Evolutionary conservation across 2,113 vertebrate species (phyloP), one percentile per base, ranked within the genome.

Genomic region (Spilogale gracilis): DNA sequence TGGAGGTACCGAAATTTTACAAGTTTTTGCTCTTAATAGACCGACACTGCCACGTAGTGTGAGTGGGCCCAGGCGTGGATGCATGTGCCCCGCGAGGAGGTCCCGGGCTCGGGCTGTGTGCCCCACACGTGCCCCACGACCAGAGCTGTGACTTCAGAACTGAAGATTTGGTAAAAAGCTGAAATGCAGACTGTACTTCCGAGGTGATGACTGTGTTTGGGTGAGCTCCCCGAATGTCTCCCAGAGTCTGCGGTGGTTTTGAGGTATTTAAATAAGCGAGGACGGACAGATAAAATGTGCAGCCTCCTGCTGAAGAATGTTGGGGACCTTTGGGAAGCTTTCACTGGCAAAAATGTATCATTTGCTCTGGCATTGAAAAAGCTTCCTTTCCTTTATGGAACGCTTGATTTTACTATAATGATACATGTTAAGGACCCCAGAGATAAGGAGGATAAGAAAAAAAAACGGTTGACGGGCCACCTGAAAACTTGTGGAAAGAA

Each of bases 121-220:
- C 43, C 45, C 38, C 1, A n/a, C 1, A n/a, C 4, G 0, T 1
- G 13, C 32, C 54, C 8, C 25, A 14, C 9, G 45, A 2, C 9
- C 79, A 86, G 43, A 86, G 43, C 52, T 21, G 52, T 48, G 38
- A 54, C 13, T 0, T 58, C 32, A 27, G 52, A 61, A 90, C 2
- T 81, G 78, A 52, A 30, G 38, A 21, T n/a, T 56, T 54, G 9
- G 54, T 48, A 10, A 25, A 45, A 63, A 50, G 16, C 61, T 85
- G 80, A 61, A 94, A 69, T 6, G 32, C 17, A 7, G 25, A 0
- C 63, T 52, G 10, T 20, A 16, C 38, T 61, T 80, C 81, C n/a
- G 54, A 38, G 63, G 7, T 86, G 0, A 30, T 20, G 21, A 32
- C 60, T 84, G 7, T 45, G 43, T 2, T 76, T 38, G 1, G 27